phyloP scores from a whole-genome alignment of 2,888 invertebrate species.

The Tenthredo mesomela region DNA sequence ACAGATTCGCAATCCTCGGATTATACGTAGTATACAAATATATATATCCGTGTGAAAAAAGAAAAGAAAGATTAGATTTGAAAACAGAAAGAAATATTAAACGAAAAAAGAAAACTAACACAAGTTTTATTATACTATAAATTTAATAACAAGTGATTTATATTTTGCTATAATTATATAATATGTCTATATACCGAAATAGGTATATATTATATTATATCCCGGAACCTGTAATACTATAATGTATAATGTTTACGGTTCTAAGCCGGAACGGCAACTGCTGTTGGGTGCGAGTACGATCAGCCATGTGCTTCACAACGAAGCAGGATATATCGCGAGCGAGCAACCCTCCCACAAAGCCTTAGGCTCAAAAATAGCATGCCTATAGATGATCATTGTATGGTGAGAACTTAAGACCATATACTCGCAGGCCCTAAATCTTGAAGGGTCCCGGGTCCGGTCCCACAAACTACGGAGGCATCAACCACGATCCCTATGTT shows the following conservation, averaged over 20 bases:
- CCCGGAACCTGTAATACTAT: constrained; percentile 5
- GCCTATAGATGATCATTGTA: constrained; percentile 36
- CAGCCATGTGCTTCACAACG: constrained; percentile 59
- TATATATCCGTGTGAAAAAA: no score
- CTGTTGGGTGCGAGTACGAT: constrained; percentile 52
- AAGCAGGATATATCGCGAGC: constrained; percentile 61
- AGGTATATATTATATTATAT: no score
- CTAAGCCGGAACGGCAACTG: constrained; percentile 50
- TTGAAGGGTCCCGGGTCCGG: constrained; percentile 21
- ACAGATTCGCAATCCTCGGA: background rate
- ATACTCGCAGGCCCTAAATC: constrained; percentile 3
- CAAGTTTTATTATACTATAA: background rate
- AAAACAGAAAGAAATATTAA: background rate
- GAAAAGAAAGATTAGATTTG: background rate
- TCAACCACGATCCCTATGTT: constrained; percentile 39
- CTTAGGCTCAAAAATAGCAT: constrained; percentile 60
- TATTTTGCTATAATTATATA: background rate
- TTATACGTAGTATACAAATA: no score
- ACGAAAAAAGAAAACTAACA: background rate
- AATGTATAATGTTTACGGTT: constrained; percentile 41
- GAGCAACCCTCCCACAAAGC: constrained; percentile 64
- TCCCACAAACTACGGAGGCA: constrained; percentile 33
- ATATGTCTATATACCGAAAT: background rate
- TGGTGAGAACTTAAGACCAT: constrained; percentile 57
- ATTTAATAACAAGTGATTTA: background rate